Evolutionary conservation across 2,888 invertebrate species (phyloP), one percentile per base, ranked within the genome.

Genomic region (Agrilus biguttatus): DNA sequence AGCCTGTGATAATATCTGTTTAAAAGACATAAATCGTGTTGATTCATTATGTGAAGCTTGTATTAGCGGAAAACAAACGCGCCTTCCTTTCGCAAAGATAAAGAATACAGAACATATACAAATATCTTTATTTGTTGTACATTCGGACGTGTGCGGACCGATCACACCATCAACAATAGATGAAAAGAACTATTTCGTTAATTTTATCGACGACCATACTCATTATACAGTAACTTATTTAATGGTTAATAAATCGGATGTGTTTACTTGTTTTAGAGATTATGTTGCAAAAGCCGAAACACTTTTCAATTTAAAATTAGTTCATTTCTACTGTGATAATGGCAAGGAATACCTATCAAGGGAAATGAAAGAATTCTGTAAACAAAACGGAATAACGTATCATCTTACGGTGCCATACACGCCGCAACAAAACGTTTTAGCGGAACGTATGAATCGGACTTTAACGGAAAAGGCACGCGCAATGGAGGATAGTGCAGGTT

Each of bases 161-260:
- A 58, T 60, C 33, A 57, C 53, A 46, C 59, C 58, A 45, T 10
- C 57, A 0, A 56, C 56, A 1, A 41, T 58, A 17, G 49, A 61
- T 43, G 48, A 52, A 32, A 55, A 58, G 46, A 58, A 37, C 34
- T 40, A 44, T 37, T 37, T 44, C 37, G 32, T 38, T 7, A 37
- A 23, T 5, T 61, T 61, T 55, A 49, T 62, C 44, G 60, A 62
- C 51, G 49, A 60, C 19, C 61, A 43, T 49, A 60, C 57, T 19
- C 59, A 62, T 46, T 61, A 59, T 43, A 52, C 54, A 48, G 55
- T 60, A 42, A 53, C 50, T 36, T 60, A 59, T 49, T 47, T 57
- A 41, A 36, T 49, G 33, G 37, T 6, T 37, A 19, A 32, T 13
- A 36, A 41, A 36, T 14, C 14, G 7, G 36, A 42, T 28, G 44